Base-by-base conservation (phyloP, 2,113 vertebrate species). In the Tautogolabrus adspersus region DNA sequence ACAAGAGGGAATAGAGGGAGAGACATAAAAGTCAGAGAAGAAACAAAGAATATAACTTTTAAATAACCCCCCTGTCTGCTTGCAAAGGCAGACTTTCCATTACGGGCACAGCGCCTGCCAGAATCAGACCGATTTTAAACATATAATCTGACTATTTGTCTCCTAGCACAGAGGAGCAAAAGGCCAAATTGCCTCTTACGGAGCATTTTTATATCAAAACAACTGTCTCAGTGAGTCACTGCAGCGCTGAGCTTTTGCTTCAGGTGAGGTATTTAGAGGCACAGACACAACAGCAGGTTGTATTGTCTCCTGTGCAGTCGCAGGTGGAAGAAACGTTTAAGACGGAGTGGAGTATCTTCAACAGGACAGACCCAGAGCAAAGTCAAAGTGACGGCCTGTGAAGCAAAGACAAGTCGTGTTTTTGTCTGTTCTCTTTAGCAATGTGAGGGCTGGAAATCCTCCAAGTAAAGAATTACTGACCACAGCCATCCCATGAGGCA, bases 101-200 rank as follows among this genome's bases (percentile, higher is more conserved):
- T 78, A 67, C 49, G 11, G 10, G 40, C 46, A 47, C 59, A 64
- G 46, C 59, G 69, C 26, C 70, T 74, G 72, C 46, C 44, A 52
- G 21, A 74, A 71, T 58, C 40, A 1, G 59, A 77, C 34, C 74
- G 67, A 71, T 74, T 64, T 82, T 62, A 64, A 80, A 83, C 67
- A 55, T 56, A 34, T 72, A 78, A 83, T 74, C 59, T 68, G 42
- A 73, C 67, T 60, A 42, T 79, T 84, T 79, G 72, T 79, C 58
- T 75, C 75, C 51, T 46, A 60, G 81, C 71, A 47, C 49, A 7
- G 12, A 21, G 64, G 52, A 68, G 72, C 69, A 82, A 78, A 85
- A 92, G 84, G 82, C 76, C 72, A 90, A 87, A 88, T 89, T 83
- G 84, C 74, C 70, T 82, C 47, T 79, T 69, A 74, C 3, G 19